Conservation (phyloP, 1,140 invertebrate genomes). For the Brachionus angularis region DNA sequence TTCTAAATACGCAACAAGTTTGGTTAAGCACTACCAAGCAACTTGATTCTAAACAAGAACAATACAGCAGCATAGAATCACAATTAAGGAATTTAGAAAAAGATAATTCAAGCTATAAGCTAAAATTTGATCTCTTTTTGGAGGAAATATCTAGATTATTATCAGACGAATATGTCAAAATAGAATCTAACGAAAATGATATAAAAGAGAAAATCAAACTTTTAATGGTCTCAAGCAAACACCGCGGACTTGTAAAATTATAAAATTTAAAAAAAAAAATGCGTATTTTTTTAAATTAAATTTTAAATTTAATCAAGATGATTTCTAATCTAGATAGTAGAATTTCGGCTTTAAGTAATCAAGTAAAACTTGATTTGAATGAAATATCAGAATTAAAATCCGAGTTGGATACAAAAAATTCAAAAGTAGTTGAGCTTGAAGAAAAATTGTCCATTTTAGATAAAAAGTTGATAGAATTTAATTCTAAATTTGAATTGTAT, state of each 20-base stretch:
- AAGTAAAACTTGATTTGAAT: background rate
- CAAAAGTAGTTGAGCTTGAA: background rate
- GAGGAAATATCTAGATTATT: slow-evolving; percentile 52
- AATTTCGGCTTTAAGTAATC: background rate
- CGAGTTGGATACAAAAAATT: background rate
- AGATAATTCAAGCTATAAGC: slow-evolving; percentile 46
- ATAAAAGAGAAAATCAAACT: slow-evolving; percentile 49
- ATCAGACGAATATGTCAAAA: slow-evolving; percentile 46
- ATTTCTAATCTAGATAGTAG: background rate
- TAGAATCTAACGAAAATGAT: slow-evolving; percentile 49
- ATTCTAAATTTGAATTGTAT: no score
- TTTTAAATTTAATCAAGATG: background rate
- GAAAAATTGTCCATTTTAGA: slow-evolving; percentile 5
- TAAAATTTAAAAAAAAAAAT: background rate
- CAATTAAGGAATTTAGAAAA: slow-evolving; percentile 42
- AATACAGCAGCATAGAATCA: slow-evolving; percentile 45
- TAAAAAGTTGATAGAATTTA: background rate
- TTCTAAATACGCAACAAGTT: slow-evolving; percentile 51
- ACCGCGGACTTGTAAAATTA: slow-evolving; percentile 31
- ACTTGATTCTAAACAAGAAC: slow-evolving; percentile 50
- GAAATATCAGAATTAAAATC: background rate
- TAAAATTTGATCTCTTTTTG: slow-evolving; percentile 49
- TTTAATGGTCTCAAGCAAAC: slow-evolving; percentile 38
- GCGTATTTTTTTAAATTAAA: background rate
- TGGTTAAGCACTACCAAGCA: slow-evolving; percentile 51